Evolutionary conservation across 1,140 invertebrate genomes (phyloP), one percentile per base, ranked within the genome.

Genomic region (Papilio helenus): DNA sequence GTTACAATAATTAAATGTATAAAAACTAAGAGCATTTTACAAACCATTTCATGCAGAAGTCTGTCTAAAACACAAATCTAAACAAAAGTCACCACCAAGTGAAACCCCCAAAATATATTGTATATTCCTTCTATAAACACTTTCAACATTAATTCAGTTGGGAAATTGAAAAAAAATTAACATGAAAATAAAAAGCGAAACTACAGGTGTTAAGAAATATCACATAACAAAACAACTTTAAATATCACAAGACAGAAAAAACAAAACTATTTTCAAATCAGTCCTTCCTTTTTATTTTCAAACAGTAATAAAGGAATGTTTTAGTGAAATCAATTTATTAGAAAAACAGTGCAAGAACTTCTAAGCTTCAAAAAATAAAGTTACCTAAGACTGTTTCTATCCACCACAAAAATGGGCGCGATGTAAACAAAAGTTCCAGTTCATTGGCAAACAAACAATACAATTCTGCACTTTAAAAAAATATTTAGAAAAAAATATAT

Each of bases 1-100:
- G 82, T 90, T 89, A 86, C 90, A 85, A 91, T 84, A 86, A 89
- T 89, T 87, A 81, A 82, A 87, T 82, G 83, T 93, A 92, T 91
- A 93, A 91, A 92, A 92, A 88, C 84, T 88, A 91, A 88, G 83
- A 86, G 80, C 81, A 82, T 86, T 84, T 87, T 81, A 88, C 88
- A 88, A 88, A 89, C 79, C 79, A 88, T 85, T 81, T 87, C 85
- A 91, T 90, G 87, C 88, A 84, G 80, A 85, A 79, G 79, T 85
- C 80, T 84, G 82, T 85, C 85, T 85, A 90, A 90, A 88, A 90
- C 83, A 82, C 84, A 88, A 86, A 79, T 89, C 86, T 86, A 87
- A 90, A 87, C 86, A 86, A 81, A 88, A 87, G 85, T 84, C 80
- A 86, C 83, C 79, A 85, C 79, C 82, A 84, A 76, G 81, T 83